Conservation (phyloP, 2,888 invertebrate genomes). For the Yponomeuta sedellus region DNA sequence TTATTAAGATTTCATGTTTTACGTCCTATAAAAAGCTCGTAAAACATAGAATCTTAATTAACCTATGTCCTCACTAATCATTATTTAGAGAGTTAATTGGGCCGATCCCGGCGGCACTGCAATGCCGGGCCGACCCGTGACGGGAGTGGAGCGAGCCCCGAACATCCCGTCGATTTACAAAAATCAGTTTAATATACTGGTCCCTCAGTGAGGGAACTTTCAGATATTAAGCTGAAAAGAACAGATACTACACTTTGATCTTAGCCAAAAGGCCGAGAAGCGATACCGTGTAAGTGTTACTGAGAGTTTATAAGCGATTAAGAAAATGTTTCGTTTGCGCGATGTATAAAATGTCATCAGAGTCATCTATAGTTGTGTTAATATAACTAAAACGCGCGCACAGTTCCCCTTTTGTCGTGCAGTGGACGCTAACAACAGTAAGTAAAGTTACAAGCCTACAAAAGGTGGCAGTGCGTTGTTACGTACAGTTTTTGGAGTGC, state of each 20-base stretch:
- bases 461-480: not conserved
- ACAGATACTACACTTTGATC: slow-evolving; percentile 16
- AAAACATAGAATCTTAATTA: too few species aligned
- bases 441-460: not conserved
- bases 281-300: not conserved
- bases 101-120: slow-evolving; percentile 18
- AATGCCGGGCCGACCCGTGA: slow-evolving; percentile 18
- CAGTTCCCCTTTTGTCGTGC: not conserved
- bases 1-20: too few species aligned
- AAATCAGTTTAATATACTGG: slow-evolving; percentile 18
- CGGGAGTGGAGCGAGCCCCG: slow-evolving; percentile 18
- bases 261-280: slow-evolving; percentile 17
- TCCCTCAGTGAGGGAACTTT: slow-evolving; percentile 14
- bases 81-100: not conserved
- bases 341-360: not conserved
- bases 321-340: slow-evolving; percentile 1
- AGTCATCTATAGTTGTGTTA: not conserved
- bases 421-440: too few species aligned
- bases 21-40: too few species aligned
- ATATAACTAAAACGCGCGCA: not conserved
- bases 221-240: slow-evolving; percentile 16
- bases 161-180: slow-evolving; percentile 16
- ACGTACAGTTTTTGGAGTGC: not conserved
- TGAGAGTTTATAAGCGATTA: not conserved
- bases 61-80: too few species aligned